Percentiles rank a stretch among this genome's conserved stretches.
Conservation (phyloP, 2,113 vertebrate genomes). For the Colossoma macropomum region DNA sequence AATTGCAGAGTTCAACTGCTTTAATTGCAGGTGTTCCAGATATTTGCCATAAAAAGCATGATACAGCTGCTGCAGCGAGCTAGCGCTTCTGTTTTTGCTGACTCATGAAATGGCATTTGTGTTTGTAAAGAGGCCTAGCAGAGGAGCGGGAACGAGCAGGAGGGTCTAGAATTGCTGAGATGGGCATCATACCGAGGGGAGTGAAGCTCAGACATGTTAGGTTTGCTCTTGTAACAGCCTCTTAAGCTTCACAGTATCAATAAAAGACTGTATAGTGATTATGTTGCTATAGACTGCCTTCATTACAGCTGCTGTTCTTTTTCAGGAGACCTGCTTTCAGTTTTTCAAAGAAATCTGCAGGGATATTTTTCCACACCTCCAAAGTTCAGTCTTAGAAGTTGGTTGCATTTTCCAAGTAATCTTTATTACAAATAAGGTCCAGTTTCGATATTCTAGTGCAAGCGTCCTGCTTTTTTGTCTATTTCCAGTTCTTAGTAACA, state of each 20-base stretch:
- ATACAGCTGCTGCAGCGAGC: conserved; percentile 3
- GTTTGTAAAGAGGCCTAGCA: conserved; percentile 14
- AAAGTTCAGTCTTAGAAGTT: too few species aligned
- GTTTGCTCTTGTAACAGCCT: not conserved
- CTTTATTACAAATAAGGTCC: too few species aligned
- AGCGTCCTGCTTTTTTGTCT: too few species aligned
- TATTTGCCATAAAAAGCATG: conserved; percentile 7
- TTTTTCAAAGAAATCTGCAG: too few species aligned
- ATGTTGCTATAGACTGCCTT: too few species aligned
- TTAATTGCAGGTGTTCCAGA: conserved; percentile 35
- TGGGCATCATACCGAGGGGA: not conserved
- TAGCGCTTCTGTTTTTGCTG: conserved; percentile 6
- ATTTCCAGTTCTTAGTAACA: too few species aligned
- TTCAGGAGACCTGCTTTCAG: too few species aligned
- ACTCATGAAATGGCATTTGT: conserved; percentile 28
- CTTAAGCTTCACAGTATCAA: not conserved
- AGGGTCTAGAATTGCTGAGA: not conserved
- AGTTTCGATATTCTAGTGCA: too few species aligned
- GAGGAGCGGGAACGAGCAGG: not conserved
- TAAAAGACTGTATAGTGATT: too few species aligned
- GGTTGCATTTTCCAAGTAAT: too few species aligned
- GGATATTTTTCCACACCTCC: too few species aligned
- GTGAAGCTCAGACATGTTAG: not conserved
- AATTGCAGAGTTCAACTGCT: conserved; percentile 32
- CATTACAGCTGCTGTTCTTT: too few species aligned